Evolutionary conservation across 23 tunicate genomes (phyloP).

Genomic region (Aplidium turbinatum): DNA sequence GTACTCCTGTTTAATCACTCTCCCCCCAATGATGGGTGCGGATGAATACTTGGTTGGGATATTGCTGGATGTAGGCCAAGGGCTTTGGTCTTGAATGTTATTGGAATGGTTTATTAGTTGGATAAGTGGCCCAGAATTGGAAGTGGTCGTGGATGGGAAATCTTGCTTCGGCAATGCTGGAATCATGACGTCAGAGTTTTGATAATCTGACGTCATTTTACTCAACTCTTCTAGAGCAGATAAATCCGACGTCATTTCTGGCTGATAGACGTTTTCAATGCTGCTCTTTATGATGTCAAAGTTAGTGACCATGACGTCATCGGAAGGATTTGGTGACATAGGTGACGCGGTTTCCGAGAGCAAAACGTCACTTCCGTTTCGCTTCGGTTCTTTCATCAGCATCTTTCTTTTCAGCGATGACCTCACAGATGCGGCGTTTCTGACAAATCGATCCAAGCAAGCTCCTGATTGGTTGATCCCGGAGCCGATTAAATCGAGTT

Average conservation of each 20-base stretch:
- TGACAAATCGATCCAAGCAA: no score
- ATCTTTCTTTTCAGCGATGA: not conserved
- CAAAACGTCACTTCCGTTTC: constrained; percentile 37
- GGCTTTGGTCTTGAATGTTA: not conserved
- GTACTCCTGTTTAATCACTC: not conserved
- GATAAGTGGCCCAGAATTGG: no score
- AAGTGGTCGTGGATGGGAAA: no score
- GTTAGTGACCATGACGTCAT: not conserved
- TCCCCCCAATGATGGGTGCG: no score
- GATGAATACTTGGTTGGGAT: no score
- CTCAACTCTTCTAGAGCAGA: constrained; percentile 34
- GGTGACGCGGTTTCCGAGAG: constrained; percentile 31
- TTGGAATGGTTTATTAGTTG: no score
- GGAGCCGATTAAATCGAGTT: no score
- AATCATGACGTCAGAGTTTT: constrained; percentile 11
- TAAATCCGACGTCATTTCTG: constrained; percentile 19
- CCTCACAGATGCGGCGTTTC: constrained; percentile 17
- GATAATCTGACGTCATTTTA: constrained; percentile 8
- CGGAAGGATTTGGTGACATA: not conserved
- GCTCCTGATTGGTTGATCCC: no score
- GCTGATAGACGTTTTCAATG: not conserved
- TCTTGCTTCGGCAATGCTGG: not conserved
- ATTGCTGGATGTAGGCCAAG: no score
- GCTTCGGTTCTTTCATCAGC: not conserved
- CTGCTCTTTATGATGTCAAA: not conserved